Evolutionary conservation across 2,888 invertebrate genomes (phyloP), one percentile per base, ranked within the genome.

Genomic region (Drosophila quinaria): DNA sequence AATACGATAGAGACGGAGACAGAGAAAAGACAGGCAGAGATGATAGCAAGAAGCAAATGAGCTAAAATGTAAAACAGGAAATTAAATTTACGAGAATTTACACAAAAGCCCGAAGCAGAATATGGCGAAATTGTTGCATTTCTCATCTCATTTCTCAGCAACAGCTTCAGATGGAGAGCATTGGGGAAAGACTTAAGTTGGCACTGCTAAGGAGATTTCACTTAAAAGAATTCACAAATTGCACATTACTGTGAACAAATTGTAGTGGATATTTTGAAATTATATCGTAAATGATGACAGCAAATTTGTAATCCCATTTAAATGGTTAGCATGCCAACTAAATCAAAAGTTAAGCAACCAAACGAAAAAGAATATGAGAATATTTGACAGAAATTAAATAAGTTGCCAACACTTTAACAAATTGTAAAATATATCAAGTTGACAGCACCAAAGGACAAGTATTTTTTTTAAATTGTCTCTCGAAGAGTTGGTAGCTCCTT

Each of bases 31-130:
- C 39, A 35, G 49, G 31, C 33, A 25, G n/a, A 22, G 15, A 31
- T 44, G 15, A 15, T 17, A 17, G 47, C 46, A 33, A 25, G 5
- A 31, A 47, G 10, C 60, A 74, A 70, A 70, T 70, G 68, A 76
- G 78, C 63, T 67, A 68, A 74, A 71, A 72, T 78, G 84, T 63
- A 72, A 74, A 73, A 74, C 81, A 83, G 87, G 83, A 83, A 83
- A 87, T 83, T 83, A 87, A 83, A 83, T 83, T 84, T 78, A 87
- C 75, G 68, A 84, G 81, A 81, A 87, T 80, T 78, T 73, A 78
- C 81, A 83, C 78, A 78, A 69, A 67, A 60, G 72, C 55, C 51
- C 44, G 61, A 67, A 54, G 50, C 58, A 41, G 22, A 67, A 54
- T 47, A 55, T 46, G 22, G 22, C 19, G 22, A 68, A 76, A 74